Percentiles rank a stretch among this genome's conserved stretches.
Conservation (phyloP, 2,888 invertebrate genomes). For the Cephus sareptanus region DNA sequence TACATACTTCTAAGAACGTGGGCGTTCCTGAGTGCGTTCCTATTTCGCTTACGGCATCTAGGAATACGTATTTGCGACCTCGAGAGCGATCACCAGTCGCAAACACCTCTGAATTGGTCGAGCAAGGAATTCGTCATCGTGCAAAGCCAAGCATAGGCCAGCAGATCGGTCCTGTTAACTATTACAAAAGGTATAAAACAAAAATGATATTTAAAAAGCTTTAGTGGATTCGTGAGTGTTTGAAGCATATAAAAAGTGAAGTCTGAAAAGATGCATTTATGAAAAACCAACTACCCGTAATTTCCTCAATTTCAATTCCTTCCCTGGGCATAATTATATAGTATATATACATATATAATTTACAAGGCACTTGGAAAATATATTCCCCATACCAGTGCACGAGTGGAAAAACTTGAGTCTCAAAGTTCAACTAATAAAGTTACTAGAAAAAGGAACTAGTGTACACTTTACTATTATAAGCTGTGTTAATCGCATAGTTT, state of each 20-base stretch:
- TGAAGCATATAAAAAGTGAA: neutral
- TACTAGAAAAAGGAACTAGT: conserved; percentile 9
- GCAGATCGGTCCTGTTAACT: neutral
- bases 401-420: neutral
- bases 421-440: neutral
- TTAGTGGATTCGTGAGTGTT: neutral
- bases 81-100: neutral
- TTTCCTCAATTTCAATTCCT: neutral
- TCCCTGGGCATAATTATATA: neutral
- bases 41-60: neutral
- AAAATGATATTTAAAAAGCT: neutral
- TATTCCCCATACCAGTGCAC: neutral
- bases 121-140: neutral
- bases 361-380: neutral
- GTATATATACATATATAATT: neutral
- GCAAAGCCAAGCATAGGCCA: neutral
- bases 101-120: neutral
- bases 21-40: conserved; percentile 8
- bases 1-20: neutral
- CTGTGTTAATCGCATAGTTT: neutral
- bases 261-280: neutral
- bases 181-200: neutral
- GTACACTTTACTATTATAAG: conserved; percentile 23
- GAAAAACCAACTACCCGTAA: neutral
- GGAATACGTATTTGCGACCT: neutral